Base-by-base conservation (phyloP, 1,140 invertebrate genomes). In the Heliconius congener region DNA sequence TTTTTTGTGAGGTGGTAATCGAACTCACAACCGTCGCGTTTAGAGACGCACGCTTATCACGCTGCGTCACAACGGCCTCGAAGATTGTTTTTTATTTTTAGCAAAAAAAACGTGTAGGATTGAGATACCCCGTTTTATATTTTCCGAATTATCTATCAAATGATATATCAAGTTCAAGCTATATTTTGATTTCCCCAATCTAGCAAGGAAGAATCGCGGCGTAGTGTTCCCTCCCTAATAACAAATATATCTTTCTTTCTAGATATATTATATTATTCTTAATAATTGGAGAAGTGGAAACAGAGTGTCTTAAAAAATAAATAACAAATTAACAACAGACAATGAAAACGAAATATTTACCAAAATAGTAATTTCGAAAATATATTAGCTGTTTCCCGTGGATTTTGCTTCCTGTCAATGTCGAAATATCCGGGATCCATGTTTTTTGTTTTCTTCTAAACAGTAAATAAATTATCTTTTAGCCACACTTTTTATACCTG, bases 381-480 rank as follows among this genome's bases (percentile, higher is more conserved):
- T 19, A 88, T 57, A 77, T 87, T 91, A 1, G 91, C 89, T 0
- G 27, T 88, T 78, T 92, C 92, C 74, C 87, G 78, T 3, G 92
- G 92, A 76, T 93, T 91, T 74, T 89, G 87, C 60, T 90, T 81
- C 73, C 90, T 85, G 9, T 87, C 88, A 16, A 84, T 90, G 76
- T 93, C 89, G 74, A 91, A 93, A 73, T 93, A 92, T 3, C 91
- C 90, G 0, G 92, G 91, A 87, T 93, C 92, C 92, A 92, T 93
- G 1, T 11, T 60, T 60, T n/a, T 23, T 3, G 19, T 8, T 66
- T 66, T 30, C 60, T 66, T 66, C 60, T 66, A 66, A 37, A 37
- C 0, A 37, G 8, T 37, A 37, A 37, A 37, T 37, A 37, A 37
- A 37, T 37, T 37, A 23, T 23, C n/a, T 57, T 55, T 57, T 66